phyloP scores from a whole-genome alignment of 2,797 vertebrate genomes.

The Micrastur ruficollis region DNA sequence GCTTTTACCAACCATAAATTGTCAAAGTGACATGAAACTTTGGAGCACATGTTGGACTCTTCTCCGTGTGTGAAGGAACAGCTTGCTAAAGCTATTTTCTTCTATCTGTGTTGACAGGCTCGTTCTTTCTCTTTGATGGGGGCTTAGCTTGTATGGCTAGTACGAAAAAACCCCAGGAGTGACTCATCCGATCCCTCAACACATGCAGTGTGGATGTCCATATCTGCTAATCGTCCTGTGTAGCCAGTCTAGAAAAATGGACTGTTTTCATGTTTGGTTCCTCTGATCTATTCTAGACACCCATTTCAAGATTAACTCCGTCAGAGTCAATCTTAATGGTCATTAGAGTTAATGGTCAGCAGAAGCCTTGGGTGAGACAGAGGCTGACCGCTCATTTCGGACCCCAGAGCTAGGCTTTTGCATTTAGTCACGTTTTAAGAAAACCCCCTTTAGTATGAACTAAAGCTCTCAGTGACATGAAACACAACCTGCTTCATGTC shows the following conservation, averaged over 20 bases:
- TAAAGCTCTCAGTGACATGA: not conserved
- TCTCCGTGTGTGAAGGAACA: not conserved
- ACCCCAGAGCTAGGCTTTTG: not conserved
- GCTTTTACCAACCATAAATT: not conserved
- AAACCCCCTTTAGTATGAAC: rapidly evolving
- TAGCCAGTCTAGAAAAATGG: not conserved
- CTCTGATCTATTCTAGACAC: not conserved
- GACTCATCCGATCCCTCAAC: not conserved
- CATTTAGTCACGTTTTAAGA: not conserved
- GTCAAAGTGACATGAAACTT: not conserved
- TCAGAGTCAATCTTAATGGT: not conserved
- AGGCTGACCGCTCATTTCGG: not conserved
- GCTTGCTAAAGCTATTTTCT: not conserved
- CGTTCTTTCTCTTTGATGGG: not conserved
- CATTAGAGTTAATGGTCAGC: not conserved
- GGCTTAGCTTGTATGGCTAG: not conserved
- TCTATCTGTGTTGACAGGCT: not conserved
- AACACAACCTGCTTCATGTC: not conserved
- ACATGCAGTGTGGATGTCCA: not conserved
- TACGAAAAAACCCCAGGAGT: not conserved
- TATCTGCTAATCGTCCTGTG: not conserved
- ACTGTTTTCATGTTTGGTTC: not conserved
- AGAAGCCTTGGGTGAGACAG: not conserved
- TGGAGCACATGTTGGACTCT: not conserved
- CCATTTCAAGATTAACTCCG: not conserved